These are phyloP conservation scores for Moxostoma hubbsi DNA, from an alignment of 2,797 vertebrate species.

Conservation along the genomic window DNA sequence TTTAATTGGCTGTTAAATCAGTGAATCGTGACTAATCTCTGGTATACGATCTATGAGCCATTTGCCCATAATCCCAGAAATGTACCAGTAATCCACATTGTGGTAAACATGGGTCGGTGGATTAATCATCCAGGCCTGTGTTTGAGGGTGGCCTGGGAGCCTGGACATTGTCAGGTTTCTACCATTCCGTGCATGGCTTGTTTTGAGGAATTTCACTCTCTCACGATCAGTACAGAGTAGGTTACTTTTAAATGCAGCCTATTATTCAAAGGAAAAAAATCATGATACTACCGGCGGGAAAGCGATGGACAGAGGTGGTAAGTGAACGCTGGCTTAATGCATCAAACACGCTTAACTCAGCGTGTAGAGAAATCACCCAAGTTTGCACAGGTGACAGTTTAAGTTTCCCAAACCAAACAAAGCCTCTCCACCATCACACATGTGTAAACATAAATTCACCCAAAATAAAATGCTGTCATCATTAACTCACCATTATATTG, in stretches of 20 bases:
- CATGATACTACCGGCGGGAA: conserved; percentile 12
- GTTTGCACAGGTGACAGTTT: conserved; percentile 51
- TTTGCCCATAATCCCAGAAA: conserved; percentile 47
- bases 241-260: conserved; percentile 35
- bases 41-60: conserved; percentile 26
- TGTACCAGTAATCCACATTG: conserved; percentile 35
- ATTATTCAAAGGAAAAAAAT: conserved; percentile 50
- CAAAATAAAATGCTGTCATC: too few species aligned
- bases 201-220: conserved; percentile 29
- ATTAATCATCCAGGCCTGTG: conserved; percentile 35
- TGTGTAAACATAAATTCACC: background rate
- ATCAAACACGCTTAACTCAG: conserved; percentile 39
- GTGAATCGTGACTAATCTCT: conserved; percentile 35
- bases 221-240: conserved; percentile 25
- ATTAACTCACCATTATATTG: too few species aligned
- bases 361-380: conserved; percentile 27
- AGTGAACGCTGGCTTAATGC: conserved; percentile 45
- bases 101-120: conserved; percentile 42
- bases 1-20: conserved; percentile 40
- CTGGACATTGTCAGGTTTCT: conserved; percentile 50
- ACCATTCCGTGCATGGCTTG: conserved; percentile 25
- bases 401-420: conserved; percentile 57
- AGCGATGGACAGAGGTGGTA: conserved; percentile 18
- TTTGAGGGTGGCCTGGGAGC: conserved; percentile 44
- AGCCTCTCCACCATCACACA: conserved; percentile 25